phyloP scores from a whole-genome alignment of 2,113 vertebrate genomes.

The Oxyruncus cristatus region DNA sequence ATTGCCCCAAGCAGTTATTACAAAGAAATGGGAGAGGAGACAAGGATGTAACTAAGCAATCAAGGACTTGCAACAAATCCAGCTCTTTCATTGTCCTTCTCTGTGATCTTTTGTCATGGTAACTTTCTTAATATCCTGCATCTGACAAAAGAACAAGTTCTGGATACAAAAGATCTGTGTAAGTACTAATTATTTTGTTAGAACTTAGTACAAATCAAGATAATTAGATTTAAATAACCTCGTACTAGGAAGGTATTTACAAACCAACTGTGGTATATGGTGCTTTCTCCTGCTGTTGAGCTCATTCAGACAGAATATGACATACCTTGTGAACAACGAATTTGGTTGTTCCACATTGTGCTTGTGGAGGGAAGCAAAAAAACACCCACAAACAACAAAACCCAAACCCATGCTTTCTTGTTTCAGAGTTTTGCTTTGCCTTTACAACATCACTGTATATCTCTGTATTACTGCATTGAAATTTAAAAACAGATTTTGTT shows the following conservation, averaged over 20 bases:
- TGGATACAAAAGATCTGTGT: not conserved
- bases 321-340: not conserved
- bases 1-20: not conserved
- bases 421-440: not conserved
- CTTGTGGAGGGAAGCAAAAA: not conserved
- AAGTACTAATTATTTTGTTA: slow-evolving; percentile 22
- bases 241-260: not conserved
- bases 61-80: not conserved
- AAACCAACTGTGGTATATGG: not conserved
- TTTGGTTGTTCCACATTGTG: not conserved
- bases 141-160: not conserved
- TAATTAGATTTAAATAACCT: slow-evolving; percentile 13
- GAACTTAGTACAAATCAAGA: not conserved
- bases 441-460: not conserved
- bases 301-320: not conserved
- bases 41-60: not conserved
- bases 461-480: not conserved
- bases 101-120: not conserved
- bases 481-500: not conserved
- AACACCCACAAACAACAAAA: accelerated
- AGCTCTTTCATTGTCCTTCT: not conserved
- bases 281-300: not conserved
- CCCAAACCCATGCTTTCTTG: not conserved
- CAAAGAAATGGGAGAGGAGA: not conserved
- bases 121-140: not conserved